phyloP scores from a whole-genome alignment of 2,797 vertebrate genomes.

The Aldrovandia affinis region DNA sequence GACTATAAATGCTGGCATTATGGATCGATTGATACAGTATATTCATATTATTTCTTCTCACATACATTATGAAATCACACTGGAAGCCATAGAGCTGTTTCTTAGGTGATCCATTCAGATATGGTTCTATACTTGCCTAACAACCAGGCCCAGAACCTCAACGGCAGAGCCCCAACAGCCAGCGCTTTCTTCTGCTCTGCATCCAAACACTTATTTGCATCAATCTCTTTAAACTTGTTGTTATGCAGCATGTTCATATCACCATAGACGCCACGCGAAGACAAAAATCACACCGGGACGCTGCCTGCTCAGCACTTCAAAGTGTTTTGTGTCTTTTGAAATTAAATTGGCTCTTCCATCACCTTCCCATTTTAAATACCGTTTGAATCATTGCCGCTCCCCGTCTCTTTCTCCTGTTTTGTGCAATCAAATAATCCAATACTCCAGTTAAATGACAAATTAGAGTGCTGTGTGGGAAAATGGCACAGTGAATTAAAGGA shows the following conservation, averaged over 20 bases:
- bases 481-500: conserved; percentile 64
- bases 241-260: conserved; percentile 22
- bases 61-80: background rate
- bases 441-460: conserved; percentile 72
- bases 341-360: conserved; percentile 61
- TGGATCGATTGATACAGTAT: background rate
- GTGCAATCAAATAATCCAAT: conserved; percentile 56
- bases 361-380: conserved; percentile 49
- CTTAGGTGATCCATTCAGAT: background rate
- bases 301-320: conserved; percentile 67
- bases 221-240: conserved; percentile 29
- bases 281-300: conserved; percentile 60
- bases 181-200: background rate
- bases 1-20: background rate
- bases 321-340: conserved; percentile 67
- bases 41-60: background rate
- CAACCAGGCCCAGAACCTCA: background rate
- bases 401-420: conserved; percentile 46
- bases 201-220: conserved; percentile 29
- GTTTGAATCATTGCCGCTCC: conserved; percentile 49
- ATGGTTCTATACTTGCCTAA: background rate
- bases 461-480: conserved; percentile 66
- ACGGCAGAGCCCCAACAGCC: background rate
- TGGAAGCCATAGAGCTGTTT: background rate
- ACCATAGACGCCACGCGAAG: conserved; percentile 68